Conservation (phyloP, 2,113 vertebrate genomes). For the Mormoops blainvillei region DNA sequence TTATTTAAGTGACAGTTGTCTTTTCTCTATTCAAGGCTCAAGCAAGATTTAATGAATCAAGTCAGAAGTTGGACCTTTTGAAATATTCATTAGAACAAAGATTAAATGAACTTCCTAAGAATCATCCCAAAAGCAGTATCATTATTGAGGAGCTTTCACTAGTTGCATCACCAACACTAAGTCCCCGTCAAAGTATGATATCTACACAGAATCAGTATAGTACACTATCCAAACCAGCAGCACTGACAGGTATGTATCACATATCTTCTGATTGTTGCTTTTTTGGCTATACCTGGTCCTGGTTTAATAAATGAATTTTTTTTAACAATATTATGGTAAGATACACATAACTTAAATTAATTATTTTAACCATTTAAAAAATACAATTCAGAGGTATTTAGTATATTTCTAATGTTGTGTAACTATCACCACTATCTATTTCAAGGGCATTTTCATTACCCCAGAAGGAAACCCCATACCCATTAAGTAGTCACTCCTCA, state of each 20-base stretch:
- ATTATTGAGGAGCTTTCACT: constrained; percentile 95
- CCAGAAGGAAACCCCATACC: not conserved
- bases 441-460: not conserved
- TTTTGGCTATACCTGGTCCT: not conserved
- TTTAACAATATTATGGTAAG: not conserved
- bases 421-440: not conserved
- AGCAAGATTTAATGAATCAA: constrained; percentile 97
- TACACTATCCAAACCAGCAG: constrained; percentile 96
- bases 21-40: constrained; percentile 84
- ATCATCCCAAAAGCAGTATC: constrained; percentile 94
- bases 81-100: constrained; percentile 97
- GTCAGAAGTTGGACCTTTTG: constrained; percentile 97
- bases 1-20: constrained; percentile 35
- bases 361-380: constrained; percentile 4
- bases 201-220: constrained; percentile 96
- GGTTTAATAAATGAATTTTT: constrained; percentile 6
- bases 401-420: not conserved
- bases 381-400: not conserved
- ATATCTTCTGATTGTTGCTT: not conserved
- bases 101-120: constrained; percentile 94
- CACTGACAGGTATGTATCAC: constrained; percentile 89
- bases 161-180: constrained; percentile 90
- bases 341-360: not conserved
- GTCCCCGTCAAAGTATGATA: constrained; percentile 94
- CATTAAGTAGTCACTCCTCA: not conserved